phyloP scores from a whole-genome alignment of 2,113 vertebrate genomes.

The Mormyrus iriodes region DNA sequence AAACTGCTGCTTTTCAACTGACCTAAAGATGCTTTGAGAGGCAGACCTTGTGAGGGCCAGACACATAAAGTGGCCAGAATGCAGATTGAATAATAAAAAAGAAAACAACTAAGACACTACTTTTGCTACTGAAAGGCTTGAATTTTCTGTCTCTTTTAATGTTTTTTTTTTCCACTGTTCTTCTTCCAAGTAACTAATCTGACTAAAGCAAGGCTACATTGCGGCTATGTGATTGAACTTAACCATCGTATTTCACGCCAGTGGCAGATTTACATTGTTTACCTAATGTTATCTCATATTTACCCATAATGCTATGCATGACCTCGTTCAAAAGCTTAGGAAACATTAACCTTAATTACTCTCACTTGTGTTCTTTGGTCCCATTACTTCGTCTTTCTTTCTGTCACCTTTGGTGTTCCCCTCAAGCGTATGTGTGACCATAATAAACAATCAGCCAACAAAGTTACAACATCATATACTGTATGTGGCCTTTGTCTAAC shows the following conservation, averaged over 20 bases:
- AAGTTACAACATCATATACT: not conserved
- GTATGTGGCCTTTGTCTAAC: not conserved
- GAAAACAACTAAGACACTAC: no score
- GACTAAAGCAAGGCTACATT: not conserved
- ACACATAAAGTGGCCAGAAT: not conserved
- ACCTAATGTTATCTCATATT: not conserved
- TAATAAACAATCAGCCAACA: not conserved
- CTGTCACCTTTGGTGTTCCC: not conserved
- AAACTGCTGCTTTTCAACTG: not conserved
- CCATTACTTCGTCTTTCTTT: not conserved
- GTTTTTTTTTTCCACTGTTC: not conserved
- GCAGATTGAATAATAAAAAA: no score
- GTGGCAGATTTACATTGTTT: not conserved
- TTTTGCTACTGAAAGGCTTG: not conserved
- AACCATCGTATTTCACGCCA: not conserved
- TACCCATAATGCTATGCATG: not conserved
- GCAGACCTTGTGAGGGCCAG: not conserved
- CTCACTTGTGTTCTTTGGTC: constrained; percentile 5
- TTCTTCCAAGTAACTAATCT: not conserved
- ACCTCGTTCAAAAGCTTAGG: not conserved
- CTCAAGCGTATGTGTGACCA: not conserved
- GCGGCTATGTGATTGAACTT: not conserved
- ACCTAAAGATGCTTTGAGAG: not conserved
- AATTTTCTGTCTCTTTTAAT: not conserved
- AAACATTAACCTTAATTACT: constrained; percentile 2